Base-by-base conservation (phyloP, 1,140 invertebrate species). In the Hyposmocoma kahamanoa region DNA sequence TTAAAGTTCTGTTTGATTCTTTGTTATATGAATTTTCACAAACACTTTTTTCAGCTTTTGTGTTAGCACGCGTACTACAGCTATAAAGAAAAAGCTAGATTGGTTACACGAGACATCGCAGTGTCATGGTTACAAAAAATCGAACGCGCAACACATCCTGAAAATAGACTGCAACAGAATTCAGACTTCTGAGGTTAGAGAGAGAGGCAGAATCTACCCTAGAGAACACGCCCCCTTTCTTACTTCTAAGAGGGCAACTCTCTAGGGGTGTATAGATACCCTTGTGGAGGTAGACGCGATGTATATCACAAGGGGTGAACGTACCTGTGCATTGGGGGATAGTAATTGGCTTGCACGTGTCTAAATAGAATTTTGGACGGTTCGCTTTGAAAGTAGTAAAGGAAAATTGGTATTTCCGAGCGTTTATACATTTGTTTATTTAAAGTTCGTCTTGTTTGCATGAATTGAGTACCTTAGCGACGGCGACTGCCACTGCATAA, bases 221-320 rank as follows among this genome's bases (percentile, higher is more conserved):
- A 47, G 53, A 48, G 22, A 38, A 43, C 54, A 47, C 54, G 54
- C 54, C 54, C 36, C 49, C 48, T 56, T 56, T 56, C 54, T n/a
- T n/a, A n/a, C n/a, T 56, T 56, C 30, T 50, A 42, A 21, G 39
- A 56, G 54, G 53, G 48, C 24, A 50, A 50, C 42, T 50, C 51
- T 53, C 51, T 17, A 22, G 34, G 53, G 47, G 48, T 47, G 47
- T 36, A 15, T 36, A 36, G n/a, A n/a, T n/a, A n/a, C n/a, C n/a
- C n/a, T n/a, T n/a, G n/a, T n/a, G n/a, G n/a, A n/a, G n/a, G n/a
- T n/a, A n/a, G n/a, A n/a, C n/a, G n/a, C n/a, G n/a, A n/a, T n/a
- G n/a, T n/a, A n/a, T n/a, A n/a, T n/a, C n/a, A 13, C 28, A 3
- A 24, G 43, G 54, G 54, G 54, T 56, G 54, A 56, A 56, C 30